These are phyloP conservation scores for Ptilodon capucinus DNA, from an alignment of 2,888 invertebrate genomes.

Conservation along the genomic window DNA sequence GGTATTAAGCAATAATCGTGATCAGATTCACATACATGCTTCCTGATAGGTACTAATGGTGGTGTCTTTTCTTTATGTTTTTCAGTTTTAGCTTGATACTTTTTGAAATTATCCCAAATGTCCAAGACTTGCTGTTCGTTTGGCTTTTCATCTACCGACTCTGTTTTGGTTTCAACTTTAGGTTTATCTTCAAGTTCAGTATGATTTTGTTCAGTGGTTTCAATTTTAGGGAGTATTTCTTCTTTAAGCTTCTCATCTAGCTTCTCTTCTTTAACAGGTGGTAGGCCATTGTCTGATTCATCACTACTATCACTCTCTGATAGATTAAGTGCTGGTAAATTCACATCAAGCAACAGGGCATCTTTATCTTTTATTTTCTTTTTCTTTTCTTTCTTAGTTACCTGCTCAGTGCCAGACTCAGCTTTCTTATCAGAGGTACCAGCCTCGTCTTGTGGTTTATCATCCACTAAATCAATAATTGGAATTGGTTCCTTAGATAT, in stretches of 20 bases:
- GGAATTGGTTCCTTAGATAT: slow-evolving; percentile 58
- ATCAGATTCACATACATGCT: slow-evolving; percentile 85
- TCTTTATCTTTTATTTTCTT: slow-evolving; percentile 76
- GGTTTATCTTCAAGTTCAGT: slow-evolving; percentile 19
- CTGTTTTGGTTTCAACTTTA: slow-evolving; percentile 50
- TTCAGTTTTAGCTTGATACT: slow-evolving; percentile 87
- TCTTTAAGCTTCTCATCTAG: slow-evolving; percentile 38
- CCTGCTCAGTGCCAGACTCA: slow-evolving; percentile 52
- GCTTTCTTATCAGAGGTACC: slow-evolving; percentile 57
- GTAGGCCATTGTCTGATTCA: slow-evolving; percentile 78
- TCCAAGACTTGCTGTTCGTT: slow-evolving; percentile 84
- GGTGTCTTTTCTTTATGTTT: slow-evolving; percentile 77
- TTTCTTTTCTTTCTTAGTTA: slow-evolving; percentile 72
- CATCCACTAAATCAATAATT: slow-evolving; percentile 65
- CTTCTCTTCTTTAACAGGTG: slow-evolving; percentile 50
- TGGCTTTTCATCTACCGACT: slow-evolving; percentile 75
- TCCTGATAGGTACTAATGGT: slow-evolving; percentile 71
- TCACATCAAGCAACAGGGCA: slow-evolving; percentile 73
- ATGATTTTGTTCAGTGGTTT: slow-evolving; percentile 20
- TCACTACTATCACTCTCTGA: slow-evolving; percentile 93
- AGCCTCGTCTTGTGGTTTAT: slow-evolving; percentile 60
- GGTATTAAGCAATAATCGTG: slow-evolving; percentile 89
- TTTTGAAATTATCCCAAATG: slow-evolving; percentile 90
- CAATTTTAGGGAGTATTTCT: slow-evolving; percentile 29
- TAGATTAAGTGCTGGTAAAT: slow-evolving; percentile 91